Evolutionary conservation across 2,888 invertebrate species (phyloP).

Genomic region (Diloba caeruleocephala): DNA sequence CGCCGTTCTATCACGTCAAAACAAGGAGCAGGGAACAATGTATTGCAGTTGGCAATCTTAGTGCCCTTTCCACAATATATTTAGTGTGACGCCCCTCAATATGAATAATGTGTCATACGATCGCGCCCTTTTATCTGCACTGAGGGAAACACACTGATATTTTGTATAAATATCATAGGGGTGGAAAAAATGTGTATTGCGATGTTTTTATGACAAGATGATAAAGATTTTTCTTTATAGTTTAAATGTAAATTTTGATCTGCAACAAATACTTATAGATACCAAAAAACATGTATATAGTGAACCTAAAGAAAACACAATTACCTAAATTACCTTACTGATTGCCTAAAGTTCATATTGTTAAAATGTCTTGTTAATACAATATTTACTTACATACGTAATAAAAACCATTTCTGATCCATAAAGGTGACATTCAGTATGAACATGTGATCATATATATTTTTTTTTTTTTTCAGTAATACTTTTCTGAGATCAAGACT

Average conservation of each 20-base stretch:
- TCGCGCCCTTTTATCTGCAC: conserved; percentile 83
- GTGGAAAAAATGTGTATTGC: conserved; percentile 47
- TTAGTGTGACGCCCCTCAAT: conserved; percentile 85
- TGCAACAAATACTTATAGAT: no score
- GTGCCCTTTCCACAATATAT: conserved; percentile 88
- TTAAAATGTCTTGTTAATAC: no score
- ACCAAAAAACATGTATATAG: no score
- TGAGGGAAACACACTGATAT: conserved; percentile 74
- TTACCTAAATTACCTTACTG: no score
- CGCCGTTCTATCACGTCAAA: conserved; percentile 86
- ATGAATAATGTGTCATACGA: conserved; percentile 88
- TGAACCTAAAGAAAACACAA: no score
- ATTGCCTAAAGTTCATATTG: no score
- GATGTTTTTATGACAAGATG: conserved; percentile 25
- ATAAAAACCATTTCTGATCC: no score
- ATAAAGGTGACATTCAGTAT: no score
- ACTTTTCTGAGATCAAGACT: no score
- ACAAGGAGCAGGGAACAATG: conserved; percentile 85
- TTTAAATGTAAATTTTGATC: conserved; percentile 2
- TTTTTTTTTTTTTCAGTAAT: no score
- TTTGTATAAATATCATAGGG: conserved; percentile 58
- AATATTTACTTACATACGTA: no score
- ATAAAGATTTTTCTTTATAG: conserved; percentile 12
- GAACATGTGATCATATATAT: no score
- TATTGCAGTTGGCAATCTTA: conserved; percentile 88